Evolutionary conservation across 2,888 invertebrate species (phyloP).

Genomic region (Agonopterix heracliana): DNA sequence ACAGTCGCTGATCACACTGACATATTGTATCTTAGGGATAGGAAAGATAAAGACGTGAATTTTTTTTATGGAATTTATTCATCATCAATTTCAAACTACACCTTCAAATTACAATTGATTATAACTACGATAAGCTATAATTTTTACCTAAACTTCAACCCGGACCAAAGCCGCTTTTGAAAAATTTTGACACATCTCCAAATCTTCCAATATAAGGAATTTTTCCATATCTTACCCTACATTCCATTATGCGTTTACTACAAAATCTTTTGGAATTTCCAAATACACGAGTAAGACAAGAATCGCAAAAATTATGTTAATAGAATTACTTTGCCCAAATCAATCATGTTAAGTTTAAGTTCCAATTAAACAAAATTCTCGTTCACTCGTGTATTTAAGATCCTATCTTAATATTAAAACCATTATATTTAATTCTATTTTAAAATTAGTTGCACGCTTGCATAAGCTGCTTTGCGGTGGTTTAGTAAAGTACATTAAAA

Average conservation of each 20-base stretch:
- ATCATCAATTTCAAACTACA: conserved; percentile 74
- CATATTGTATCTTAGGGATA: background rate
- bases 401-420: conserved; percentile 38
- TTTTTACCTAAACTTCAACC: conserved; percentile 61
- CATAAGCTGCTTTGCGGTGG: conserved; percentile 68
- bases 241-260: conserved; percentile 53
- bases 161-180: conserved; percentile 47
- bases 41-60: conserved; percentile 11
- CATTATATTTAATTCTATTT: conserved; percentile 42
- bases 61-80: conserved; percentile 63
- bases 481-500: conserved; percentile 42
- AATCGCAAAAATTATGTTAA: background rate
- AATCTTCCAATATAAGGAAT: conserved; percentile 52
- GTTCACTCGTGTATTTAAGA: conserved; percentile 12
- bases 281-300: background rate
- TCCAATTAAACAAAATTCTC: background rate
- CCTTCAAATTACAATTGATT: conserved; percentile 73
- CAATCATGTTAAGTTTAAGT: background rate
- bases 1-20: too few relatives aligned
- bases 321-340: background rate
- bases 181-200: conserved; percentile 70
- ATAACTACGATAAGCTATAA: conserved; percentile 74
- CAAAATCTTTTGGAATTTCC: conserved; percentile 28
- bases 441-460: conserved; percentile 65
- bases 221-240: conserved; percentile 19